A percentile compares a stretch with the other conserved stretches of the same genome.
Evolutionary conservation across 2,797 vertebrate species (phyloP).

Genomic region (Lepus townsendii): DNA sequence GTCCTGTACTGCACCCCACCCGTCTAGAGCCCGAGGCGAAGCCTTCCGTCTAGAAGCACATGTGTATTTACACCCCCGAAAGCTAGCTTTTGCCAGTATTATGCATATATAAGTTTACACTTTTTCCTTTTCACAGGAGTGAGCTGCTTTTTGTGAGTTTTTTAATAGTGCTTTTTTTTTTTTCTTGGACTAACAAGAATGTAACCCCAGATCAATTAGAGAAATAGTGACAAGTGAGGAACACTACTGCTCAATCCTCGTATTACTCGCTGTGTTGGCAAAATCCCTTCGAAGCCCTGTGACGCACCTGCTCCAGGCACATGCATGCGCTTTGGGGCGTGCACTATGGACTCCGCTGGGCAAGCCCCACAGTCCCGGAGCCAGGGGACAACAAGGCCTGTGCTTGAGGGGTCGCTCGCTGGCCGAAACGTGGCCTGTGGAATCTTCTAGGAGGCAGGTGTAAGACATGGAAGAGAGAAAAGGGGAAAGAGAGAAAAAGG

Average conservation of each 20-base stretch:
- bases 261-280: background rate
- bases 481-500: background rate
- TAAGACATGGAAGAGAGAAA: background rate
- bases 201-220: slow-evolving; percentile 68
- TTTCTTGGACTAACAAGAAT: slow-evolving; percentile 81
- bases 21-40: slow-evolving; percentile 57
- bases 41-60: slow-evolving; percentile 48
- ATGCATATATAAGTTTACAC: slow-evolving; percentile 59
- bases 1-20: slow-evolving; percentile 65
- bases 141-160: slow-evolving; percentile 59
- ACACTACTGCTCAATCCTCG: background rate
- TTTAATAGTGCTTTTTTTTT: slow-evolving; percentile 68
- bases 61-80: slow-evolving; percentile 52
- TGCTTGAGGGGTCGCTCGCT: background rate
- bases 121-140: slow-evolving; percentile 54
- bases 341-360: background rate
- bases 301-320: background rate
- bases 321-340: accelerated
- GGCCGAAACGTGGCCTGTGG: background rate
- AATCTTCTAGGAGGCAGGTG: background rate
- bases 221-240: slow-evolving; percentile 46
- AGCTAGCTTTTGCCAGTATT: slow-evolving; percentile 75
- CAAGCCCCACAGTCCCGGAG: background rate
- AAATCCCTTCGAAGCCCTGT: background rate
- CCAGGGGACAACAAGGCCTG: background rate